Percentiles rank a stretch among this genome's conserved stretches.
phyloP scores from a whole-genome alignment of 1,140 invertebrate species.

The Myzus persicae region DNA sequence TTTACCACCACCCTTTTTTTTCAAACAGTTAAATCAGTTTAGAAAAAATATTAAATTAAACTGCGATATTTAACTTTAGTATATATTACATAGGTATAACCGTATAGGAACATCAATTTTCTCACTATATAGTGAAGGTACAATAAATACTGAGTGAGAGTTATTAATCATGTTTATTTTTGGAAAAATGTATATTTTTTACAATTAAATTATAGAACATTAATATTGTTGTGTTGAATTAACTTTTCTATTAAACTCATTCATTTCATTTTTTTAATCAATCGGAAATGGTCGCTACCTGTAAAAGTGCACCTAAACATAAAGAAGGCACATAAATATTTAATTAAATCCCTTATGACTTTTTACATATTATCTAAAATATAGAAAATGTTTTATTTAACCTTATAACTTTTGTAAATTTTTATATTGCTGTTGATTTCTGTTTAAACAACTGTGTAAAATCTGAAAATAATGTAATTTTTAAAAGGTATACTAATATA shows the following conservation, averaged over 20 bases:
- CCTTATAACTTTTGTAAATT: background rate
- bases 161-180: background rate
- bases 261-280: background rate
- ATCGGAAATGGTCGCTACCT: background rate
- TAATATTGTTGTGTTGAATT: background rate
- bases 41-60: background rate
- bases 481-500: background rate
- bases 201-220: background rate
- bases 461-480: background rate
- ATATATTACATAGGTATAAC: background rate
- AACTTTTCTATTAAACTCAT: background rate
- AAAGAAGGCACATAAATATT: background rate
- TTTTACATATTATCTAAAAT: background rate
- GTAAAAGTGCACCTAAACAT: background rate
- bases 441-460: too few relatives aligned
- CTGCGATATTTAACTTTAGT: background rate
- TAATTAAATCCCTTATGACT: background rate
- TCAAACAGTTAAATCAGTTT: background rate
- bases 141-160: background rate
- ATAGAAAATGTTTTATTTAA: background rate
- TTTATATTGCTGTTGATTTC: background rate
- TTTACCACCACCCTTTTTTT: too few relatives aligned
- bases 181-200: background rate
- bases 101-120: background rate
- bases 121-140: background rate